Percentiles rank a stretch among this genome's conserved stretches.
Conservation (phyloP, 2,113 vertebrate genomes). For the Vimba vimba region DNA sequence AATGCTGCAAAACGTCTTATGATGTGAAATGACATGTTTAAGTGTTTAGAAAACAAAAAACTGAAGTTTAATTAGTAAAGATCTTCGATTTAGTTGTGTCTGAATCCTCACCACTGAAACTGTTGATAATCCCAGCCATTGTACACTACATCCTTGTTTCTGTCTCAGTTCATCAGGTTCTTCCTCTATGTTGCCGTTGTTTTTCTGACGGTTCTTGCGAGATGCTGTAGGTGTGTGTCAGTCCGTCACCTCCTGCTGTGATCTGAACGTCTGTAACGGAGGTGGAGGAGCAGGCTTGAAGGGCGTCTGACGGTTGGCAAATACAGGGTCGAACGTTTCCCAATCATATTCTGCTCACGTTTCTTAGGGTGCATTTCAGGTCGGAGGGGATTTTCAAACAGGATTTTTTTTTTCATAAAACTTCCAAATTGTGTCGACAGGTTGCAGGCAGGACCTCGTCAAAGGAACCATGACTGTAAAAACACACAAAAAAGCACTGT, state of each 20-base stretch:
- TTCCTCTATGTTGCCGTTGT: constrained; percentile 52
- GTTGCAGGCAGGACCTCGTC: constrained; percentile 82
- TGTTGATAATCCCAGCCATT: constrained; percentile 60
- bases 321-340: constrained; percentile 59
- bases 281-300: constrained; percentile 37
- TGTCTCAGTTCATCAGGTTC: constrained; percentile 51
- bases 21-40: constrained; percentile 22
- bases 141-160: constrained; percentile 61
- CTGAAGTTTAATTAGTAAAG: background rate
- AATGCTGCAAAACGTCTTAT: constrained; percentile 14
- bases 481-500: constrained; percentile 50
- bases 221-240: constrained; percentile 55
- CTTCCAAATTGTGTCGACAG: constrained; percentile 78
- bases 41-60: constrained; percentile 27
- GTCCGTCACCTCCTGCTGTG: constrained; percentile 59
- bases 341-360: constrained; percentile 48
- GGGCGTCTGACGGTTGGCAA: constrained; percentile 27
- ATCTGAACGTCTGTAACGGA: constrained; percentile 59
- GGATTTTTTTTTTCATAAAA: constrained; percentile 63
- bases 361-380: constrained; percentile 34
- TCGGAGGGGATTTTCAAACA: constrained; percentile 56
- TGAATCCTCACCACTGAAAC: constrained; percentile 59
- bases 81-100: constrained; percentile 16
- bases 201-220: constrained; percentile 63
- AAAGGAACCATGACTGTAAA: constrained; percentile 94